These are phyloP conservation scores for Chloropsis cyanopogon DNA, from an alignment of 2,113 vertebrate species.

Conservation along the genomic window DNA sequence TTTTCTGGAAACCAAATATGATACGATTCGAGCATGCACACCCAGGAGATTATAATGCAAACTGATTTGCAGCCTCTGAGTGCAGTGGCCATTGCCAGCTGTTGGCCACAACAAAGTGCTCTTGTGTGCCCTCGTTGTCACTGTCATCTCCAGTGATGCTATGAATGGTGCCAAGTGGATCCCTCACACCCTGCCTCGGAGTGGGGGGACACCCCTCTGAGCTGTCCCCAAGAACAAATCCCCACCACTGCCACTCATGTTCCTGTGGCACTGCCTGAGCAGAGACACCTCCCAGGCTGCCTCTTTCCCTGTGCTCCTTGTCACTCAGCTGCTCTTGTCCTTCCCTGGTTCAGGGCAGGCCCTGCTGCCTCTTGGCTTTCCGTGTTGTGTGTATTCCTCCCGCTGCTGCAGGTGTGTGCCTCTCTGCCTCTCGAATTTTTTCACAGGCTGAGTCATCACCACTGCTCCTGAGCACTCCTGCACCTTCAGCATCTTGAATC, in stretches of 20 bases:
- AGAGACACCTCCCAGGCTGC: accelerated
- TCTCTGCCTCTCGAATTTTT: background rate
- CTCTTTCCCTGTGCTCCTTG: background rate
- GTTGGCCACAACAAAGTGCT: background rate
- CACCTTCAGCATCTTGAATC: background rate
- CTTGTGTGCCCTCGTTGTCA: accelerated
- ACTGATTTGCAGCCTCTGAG: background rate
- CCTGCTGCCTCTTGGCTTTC: background rate
- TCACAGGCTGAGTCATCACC: background rate
- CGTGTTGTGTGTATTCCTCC: background rate
- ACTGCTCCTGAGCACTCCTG: background rate
- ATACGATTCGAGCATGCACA: background rate
- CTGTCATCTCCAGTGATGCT: background rate
- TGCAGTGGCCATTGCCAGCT: background rate
- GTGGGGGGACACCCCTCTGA: accelerated
- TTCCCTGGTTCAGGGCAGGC: background rate
- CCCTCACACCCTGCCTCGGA: background rate
- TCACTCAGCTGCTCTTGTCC: background rate
- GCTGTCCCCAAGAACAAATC: background rate
- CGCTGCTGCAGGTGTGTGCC: background rate
- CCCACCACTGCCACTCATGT: accelerated
- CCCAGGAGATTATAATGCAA: background rate
- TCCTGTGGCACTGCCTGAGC: background rate
- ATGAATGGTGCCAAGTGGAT: background rate
- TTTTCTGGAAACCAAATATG: background rate